These are phyloP conservation scores for Anomalospiza imberbis DNA, from an alignment of 2,797 vertebrate genomes.

Conservation along the genomic window DNA sequence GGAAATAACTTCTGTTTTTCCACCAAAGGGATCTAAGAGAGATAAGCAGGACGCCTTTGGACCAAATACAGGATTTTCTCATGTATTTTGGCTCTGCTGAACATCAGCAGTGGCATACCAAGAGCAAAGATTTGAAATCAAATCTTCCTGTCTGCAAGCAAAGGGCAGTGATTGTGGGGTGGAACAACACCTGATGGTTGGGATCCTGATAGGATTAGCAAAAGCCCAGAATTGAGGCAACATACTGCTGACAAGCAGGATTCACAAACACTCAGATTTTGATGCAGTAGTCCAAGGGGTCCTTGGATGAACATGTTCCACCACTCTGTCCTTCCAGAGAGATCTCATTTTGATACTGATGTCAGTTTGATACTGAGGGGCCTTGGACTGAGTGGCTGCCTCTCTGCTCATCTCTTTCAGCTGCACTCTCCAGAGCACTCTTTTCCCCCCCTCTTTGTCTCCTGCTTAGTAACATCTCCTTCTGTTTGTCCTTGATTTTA, in stretches of 20 bases:
- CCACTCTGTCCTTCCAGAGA: neutral
- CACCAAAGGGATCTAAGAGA: neutral
- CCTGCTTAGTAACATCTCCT: neutral
- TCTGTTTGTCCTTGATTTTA: conserved; percentile 8
- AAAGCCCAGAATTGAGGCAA: neutral
- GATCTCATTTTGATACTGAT: too few relatives aligned
- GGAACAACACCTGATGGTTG: neutral
- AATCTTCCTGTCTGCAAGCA: neutral
- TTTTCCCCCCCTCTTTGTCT: neutral
- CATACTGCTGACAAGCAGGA: neutral
- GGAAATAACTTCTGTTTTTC: neutral
- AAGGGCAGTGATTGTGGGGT: neutral
- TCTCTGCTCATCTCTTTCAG: neutral
- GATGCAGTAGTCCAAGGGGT: neutral
- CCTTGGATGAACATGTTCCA: neutral
- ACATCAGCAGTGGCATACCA: neutral
- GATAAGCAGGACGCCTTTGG: neutral
- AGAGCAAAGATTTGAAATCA: neutral
- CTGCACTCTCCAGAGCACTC: neutral
- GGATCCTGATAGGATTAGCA: neutral
- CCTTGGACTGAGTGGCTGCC: neutral
- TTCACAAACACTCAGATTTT: neutral
- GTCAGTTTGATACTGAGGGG: neutral
- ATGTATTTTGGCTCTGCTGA: neutral
- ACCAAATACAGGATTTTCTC: neutral